These are phyloP conservation scores for Drosophila guanche DNA, from an alignment of 1,140 invertebrate genomes.

Conservation along the genomic window DNA sequence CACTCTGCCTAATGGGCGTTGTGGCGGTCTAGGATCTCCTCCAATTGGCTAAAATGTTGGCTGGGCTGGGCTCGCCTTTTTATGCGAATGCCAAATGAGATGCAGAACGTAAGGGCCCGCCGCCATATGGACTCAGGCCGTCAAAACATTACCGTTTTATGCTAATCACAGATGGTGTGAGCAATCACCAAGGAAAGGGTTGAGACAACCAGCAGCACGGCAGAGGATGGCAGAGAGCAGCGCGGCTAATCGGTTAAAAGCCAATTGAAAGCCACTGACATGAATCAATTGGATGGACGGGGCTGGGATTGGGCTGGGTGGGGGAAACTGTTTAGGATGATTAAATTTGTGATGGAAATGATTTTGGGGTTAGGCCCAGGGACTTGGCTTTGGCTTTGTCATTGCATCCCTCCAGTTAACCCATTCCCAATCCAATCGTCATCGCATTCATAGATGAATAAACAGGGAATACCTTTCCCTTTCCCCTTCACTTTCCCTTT, in stretches of 20 bases:
- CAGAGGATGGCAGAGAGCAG: not conserved
- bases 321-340: conserved; percentile 70
- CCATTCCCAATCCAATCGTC: not conserved
- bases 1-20: conserved; percentile 5
- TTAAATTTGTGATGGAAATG: conserved; percentile 80
- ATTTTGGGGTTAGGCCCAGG: conserved; percentile 31
- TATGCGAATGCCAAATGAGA: conserved; percentile 26
- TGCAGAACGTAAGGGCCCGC: not conserved
- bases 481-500: conserved; percentile 56
- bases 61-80: conserved; percentile 12
- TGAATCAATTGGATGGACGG: conserved; percentile 64
- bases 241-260: conserved; percentile 70
- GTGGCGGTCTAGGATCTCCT: not conserved
- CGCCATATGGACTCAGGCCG: conserved; percentile 46
- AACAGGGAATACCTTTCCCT: conserved; percentile 6
- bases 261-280: conserved; percentile 78
- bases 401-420: not conserved
- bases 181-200: conserved; percentile 44
- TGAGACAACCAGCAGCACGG: not conserved
- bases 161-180: conserved; percentile 59
- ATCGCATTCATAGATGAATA: conserved; percentile 42
- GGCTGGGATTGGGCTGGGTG: conserved; percentile 9
- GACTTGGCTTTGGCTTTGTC: conserved; percentile 32
- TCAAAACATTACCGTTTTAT: conserved; percentile 71
- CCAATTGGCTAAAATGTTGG: conserved; percentile 21